Evolutionary conservation across 2,113 vertebrate genomes (phyloP).

Genomic region (Otolemur garnettii): DNA sequence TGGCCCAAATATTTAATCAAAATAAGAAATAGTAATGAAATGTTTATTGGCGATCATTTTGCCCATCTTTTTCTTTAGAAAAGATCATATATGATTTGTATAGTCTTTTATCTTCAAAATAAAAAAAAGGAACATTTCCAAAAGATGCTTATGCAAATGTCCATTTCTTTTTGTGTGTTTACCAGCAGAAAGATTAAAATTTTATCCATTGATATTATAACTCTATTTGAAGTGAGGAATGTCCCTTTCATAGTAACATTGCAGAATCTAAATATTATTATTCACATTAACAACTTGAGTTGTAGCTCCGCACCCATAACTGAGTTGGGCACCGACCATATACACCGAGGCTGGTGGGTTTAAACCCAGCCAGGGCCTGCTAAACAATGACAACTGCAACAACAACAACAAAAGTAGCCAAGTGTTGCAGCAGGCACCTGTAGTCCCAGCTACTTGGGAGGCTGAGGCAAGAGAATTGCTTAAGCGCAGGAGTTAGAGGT

Average conservation of each 20-base stretch:
- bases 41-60: neutral
- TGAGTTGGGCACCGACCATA: no score
- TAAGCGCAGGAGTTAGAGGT: no score
- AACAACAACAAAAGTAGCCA: no score
- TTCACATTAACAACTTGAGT: neutral
- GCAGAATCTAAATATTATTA: neutral
- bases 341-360: no score
- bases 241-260: neutral
- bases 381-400: no score
- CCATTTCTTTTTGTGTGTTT: neutral
- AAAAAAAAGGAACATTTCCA: neutral
- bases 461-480: no score
- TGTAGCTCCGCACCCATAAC: no score
- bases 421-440: no score
- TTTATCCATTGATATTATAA: neutral
- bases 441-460: no score
- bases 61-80: neutral
- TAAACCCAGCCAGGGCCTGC: no score
- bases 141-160: slow-evolving; percentile 12
- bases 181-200: neutral
- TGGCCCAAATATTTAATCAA: neutral
- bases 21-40: slow-evolving; percentile 20
- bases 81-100: neutral
- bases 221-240: neutral
- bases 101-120: neutral